Conservation (phyloP, 2,113 vertebrate species). For the Pseudorasbora parva region DNA sequence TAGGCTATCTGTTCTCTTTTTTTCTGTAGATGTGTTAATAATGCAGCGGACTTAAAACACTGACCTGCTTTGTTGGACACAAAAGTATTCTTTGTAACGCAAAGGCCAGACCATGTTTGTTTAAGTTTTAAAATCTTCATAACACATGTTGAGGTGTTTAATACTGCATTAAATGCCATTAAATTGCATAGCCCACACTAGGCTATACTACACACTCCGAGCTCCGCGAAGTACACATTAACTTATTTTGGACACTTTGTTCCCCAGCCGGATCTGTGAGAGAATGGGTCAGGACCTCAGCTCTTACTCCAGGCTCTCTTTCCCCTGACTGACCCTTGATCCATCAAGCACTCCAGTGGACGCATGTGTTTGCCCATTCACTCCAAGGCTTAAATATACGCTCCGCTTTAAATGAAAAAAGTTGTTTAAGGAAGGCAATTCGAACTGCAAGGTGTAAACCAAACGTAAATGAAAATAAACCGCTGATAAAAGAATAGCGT, state of each 20-base stretch:
- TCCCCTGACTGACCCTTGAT: conserved; percentile 72
- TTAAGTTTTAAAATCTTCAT: background rate
- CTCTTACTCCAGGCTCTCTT: conserved; percentile 60
- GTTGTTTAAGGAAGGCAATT: background rate
- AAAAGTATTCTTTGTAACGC: background rate
- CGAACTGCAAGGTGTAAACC: background rate
- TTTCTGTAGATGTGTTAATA: background rate
- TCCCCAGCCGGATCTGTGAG: conserved; percentile 62
- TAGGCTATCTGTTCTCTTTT: background rate
- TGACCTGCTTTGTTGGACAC: background rate
- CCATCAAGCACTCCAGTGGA: conserved; percentile 68
- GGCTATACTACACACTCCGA: background rate
- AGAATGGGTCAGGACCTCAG: conserved; percentile 72
- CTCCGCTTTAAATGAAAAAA: conserved; percentile 28
- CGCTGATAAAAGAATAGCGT: background rate
- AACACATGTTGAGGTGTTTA: background rate
- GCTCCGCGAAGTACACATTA: background rate
- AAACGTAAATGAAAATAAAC: conserved; percentile 3
- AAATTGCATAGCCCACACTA: background rate
- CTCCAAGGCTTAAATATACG: conserved; percentile 30
- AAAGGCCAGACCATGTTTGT: background rate
- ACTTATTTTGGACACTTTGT: conserved; percentile 55
- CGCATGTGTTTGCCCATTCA: conserved; percentile 67
- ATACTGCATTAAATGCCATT: background rate
- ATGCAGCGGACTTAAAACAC: background rate